Evolutionary conservation across 1,140 invertebrate species (phyloP).

Genomic region (Zaprionus tsacasi): DNA sequence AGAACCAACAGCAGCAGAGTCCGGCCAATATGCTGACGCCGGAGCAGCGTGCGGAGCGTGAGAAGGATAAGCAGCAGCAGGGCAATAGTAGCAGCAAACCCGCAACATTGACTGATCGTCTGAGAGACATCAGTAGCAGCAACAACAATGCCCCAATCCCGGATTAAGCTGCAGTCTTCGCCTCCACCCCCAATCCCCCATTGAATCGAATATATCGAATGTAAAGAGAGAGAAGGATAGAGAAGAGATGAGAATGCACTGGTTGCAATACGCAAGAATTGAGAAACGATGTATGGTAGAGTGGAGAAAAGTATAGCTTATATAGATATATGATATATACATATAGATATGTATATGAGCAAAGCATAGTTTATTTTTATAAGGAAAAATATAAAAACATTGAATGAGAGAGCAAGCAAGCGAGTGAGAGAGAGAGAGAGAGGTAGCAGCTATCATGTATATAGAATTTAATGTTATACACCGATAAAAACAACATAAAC

Average conservation of each 20-base stretch:
- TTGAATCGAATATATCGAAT: slow-evolving; percentile 11
- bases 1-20: slow-evolving; percentile 65
- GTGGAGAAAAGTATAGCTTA: slow-evolving; percentile 6
- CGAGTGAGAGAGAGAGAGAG: neutral
- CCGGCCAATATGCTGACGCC: slow-evolving; percentile 63
- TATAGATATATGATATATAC: slow-evolving; percentile 13
- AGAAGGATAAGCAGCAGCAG: slow-evolving; percentile 82
- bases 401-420: neutral
- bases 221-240: neutral
- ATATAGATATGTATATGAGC: neutral
- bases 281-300: slow-evolving; percentile 8
- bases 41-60: slow-evolving; percentile 60
- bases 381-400: neutral
- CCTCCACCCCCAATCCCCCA: neutral
- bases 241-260: slow-evolving; percentile 1
- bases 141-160: neutral
- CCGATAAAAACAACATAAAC: neutral
- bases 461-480: slow-evolving; percentile 16
- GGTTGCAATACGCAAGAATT: slow-evolving; percentile 10
- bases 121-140: neutral
- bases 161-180: neutral
- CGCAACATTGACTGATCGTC: slow-evolving; percentile 55
- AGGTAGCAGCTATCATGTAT: slow-evolving; percentile 12
- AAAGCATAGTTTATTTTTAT: slow-evolving; percentile 21
- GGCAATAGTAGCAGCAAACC: slow-evolving; percentile 60